phyloP scores from a whole-genome alignment of 2,797 vertebrate species.

The Agapornis canus region DNA sequence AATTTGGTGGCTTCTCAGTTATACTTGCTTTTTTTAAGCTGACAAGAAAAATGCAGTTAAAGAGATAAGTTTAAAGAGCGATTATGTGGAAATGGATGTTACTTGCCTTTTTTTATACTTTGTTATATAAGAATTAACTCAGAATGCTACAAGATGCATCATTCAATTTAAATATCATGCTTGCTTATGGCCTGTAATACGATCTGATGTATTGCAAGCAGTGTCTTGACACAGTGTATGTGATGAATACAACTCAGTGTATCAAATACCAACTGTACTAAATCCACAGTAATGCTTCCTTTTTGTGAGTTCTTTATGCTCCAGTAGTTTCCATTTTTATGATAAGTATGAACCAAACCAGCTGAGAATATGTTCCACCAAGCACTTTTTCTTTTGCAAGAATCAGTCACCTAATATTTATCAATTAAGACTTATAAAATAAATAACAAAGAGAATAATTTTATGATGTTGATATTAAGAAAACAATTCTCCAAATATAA shows the following conservation, averaged over 20 bases:
- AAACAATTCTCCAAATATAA: slow-evolving; percentile 43
- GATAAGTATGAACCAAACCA: slow-evolving; percentile 32
- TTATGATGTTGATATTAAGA: slow-evolving; percentile 29
- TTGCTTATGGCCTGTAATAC: slow-evolving; percentile 41
- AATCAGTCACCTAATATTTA: slow-evolving; percentile 32
- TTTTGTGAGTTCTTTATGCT: slow-evolving; percentile 66
- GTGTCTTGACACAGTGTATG: slow-evolving; percentile 42
- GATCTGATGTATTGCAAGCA: slow-evolving; percentile 48
- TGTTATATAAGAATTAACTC: slow-evolving; percentile 58
- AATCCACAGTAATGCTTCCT: slow-evolving; percentile 62
- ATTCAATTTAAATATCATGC: slow-evolving; percentile 48
- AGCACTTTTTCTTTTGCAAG: background rate
- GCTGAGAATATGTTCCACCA: background rate
- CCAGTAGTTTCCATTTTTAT: slow-evolving; percentile 62
- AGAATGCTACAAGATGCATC: slow-evolving; percentile 34
- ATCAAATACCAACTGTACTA: slow-evolving; percentile 59
- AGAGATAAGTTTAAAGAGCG: slow-evolving; percentile 47
- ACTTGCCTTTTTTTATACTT: slow-evolving; percentile 42
- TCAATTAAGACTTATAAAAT: slow-evolving; percentile 17
- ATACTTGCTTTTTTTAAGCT: slow-evolving; percentile 19
- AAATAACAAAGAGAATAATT: slow-evolving; percentile 46
- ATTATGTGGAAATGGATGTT: slow-evolving; percentile 47
- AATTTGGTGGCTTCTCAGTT: slow-evolving; percentile 12
- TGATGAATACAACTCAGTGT: slow-evolving; percentile 57
- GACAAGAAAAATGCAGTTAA: slow-evolving; percentile 21